Evolutionary conservation across 2,888 invertebrate genomes (phyloP).

Genomic region (Drosophila picticornis): DNA sequence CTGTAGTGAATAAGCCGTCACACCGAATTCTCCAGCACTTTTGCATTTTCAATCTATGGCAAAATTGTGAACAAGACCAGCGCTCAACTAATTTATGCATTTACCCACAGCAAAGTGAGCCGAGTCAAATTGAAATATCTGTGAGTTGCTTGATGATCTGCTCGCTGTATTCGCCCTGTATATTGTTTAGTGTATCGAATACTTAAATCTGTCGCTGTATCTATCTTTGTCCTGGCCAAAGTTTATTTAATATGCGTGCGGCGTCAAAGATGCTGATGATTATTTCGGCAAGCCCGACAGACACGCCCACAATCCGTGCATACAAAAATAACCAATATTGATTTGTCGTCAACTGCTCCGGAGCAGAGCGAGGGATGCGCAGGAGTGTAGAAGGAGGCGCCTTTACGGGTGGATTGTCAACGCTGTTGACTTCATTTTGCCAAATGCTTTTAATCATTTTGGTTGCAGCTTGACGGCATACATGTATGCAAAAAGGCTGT

Average conservation of each 20-base stretch:
- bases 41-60: slow-evolving; percentile 39
- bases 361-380: neutral
- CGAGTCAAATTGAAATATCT: slow-evolving; percentile 42
- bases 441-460: slow-evolving; percentile 63
- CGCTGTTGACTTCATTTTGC: slow-evolving; percentile 50
- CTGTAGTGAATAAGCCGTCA: neutral
- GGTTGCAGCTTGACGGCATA: slow-evolving; percentile 48
- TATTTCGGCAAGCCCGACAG: slow-evolving; percentile 64
- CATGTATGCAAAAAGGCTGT: slow-evolving; percentile 57
- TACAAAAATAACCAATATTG: slow-evolving; percentile 80
- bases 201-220: slow-evolving; percentile 36
- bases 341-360: slow-evolving; percentile 58
- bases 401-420: slow-evolving; percentile 36
- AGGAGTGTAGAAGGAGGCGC: neutral
- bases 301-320: slow-evolving; percentile 74
- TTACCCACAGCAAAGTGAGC: slow-evolving; percentile 30
- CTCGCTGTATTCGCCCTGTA: slow-evolving; percentile 32
- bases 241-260: slow-evolving; percentile 79
- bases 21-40: slow-evolving; percentile 28
- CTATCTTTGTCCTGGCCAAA: slow-evolving; percentile 31
- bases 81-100: slow-evolving; percentile 54
- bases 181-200: slow-evolving; percentile 52
- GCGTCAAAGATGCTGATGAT: slow-evolving; percentile 79
- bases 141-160: slow-evolving; percentile 47
- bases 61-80: slow-evolving; percentile 33